Conservation (phyloP, 2,888 invertebrate species). For the Cephonodes hylas region DNA sequence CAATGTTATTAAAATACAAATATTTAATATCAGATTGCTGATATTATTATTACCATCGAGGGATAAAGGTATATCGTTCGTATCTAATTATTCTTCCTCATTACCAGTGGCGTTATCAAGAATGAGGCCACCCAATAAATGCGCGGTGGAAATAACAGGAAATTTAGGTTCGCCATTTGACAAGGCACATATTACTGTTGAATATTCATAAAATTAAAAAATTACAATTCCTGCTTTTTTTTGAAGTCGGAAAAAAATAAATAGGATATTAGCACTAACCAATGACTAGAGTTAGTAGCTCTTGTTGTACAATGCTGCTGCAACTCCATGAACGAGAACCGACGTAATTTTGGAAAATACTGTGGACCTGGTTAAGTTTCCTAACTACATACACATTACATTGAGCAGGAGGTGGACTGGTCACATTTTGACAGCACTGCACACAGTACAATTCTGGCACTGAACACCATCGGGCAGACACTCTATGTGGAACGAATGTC, state of each 20-base stretch:
- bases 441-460: constrained; percentile 60
- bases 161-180: no score
- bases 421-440: constrained; percentile 74
- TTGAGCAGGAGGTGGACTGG: constrained; percentile 46
- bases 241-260: no score
- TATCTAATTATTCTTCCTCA: no score
- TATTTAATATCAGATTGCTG: not conserved
- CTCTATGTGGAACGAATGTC: constrained; percentile 93
- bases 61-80: no score
- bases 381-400: constrained; percentile 32
- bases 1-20: not conserved
- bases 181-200: no score
- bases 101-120: no score
- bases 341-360: not conserved
- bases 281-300: not conserved
- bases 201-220: no score
- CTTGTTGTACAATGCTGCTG: not conserved
- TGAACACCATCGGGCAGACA: constrained; percentile 84
- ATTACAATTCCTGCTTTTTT: no score
- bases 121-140: no score
- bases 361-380: constrained; percentile 26
- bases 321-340: not conserved
- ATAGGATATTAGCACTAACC: no score
- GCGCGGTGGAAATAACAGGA: no score
- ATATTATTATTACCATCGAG: no score